Percentiles rank a stretch among this genome's conserved stretches.
Conservation (phyloP, 2,797 vertebrate species). For the Paratrypauchen microcephalus region DNA sequence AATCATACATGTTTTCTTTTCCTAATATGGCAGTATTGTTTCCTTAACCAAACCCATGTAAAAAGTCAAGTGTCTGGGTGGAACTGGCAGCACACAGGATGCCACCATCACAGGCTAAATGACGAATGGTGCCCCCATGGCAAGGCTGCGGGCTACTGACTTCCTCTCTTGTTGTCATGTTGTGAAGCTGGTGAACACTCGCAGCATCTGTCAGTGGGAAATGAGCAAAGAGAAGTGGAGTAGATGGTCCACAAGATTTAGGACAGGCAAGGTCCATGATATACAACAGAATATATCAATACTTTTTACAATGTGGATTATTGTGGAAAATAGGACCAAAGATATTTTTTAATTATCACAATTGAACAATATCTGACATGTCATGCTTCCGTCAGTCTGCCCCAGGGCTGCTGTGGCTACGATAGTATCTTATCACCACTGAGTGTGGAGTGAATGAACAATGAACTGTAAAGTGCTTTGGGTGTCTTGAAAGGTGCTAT, state of each 20-base stretch:
- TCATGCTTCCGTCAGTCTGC: too few species aligned
- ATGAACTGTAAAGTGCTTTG: too few species aligned
- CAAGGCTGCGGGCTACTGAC: constrained; percentile 57
- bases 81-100: constrained; percentile 37
- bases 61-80: constrained; percentile 14
- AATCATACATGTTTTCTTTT: constrained; percentile 27
- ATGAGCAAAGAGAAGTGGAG: constrained; percentile 36
- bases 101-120: constrained; percentile 56
- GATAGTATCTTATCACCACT: too few species aligned
- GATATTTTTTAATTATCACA: neutral
- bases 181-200: constrained; percentile 60
- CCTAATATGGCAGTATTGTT: neutral
- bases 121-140: constrained; percentile 61
- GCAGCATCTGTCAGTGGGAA: constrained; percentile 59
- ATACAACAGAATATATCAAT: too few species aligned
- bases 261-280: constrained; percentile 14
- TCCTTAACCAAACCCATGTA: neutral
- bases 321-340: neutral
- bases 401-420: too few species aligned
- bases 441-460: too few species aligned
- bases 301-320: neutral
- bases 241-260: constrained; percentile 18
- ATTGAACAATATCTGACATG: neutral
- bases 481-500: too few species aligned
- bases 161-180: constrained; percentile 52